Conservation (phyloP, 2,888 invertebrate species). For the Tubulanus polymorphus region DNA sequence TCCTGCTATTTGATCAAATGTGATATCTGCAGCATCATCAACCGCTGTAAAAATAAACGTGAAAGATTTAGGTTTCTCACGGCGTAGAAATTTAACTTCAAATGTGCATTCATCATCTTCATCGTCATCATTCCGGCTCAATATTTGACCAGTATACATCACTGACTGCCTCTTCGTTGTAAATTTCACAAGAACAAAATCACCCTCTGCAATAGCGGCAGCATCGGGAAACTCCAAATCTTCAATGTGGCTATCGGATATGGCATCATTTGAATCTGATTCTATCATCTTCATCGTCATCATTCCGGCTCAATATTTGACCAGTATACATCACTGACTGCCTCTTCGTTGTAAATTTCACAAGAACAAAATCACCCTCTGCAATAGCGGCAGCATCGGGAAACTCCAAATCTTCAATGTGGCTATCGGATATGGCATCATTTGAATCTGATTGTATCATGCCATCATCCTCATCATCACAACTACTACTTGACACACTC, state of each 20-base stretch:
- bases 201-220: background rate
- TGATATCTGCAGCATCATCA: constrained; percentile 1
- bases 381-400: background rate
- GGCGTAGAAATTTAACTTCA: constrained; percentile 2
- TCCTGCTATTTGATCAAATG: background rate
- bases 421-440: too few species aligned
- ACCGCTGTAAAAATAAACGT: background rate
- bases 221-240: background rate
- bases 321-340: background rate
- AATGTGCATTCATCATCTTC: background rate
- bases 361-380: background rate
- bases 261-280: background rate
- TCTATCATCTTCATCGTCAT: background rate
- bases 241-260: too few species aligned
- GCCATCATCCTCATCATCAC: background rate
- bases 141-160: background rate
- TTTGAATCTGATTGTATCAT: background rate
- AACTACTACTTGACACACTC: too few species aligned
- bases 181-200: constrained; percentile 2
- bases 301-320: background rate
- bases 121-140: background rate
- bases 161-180: background rate
- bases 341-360: background rate
- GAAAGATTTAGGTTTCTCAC: constrained; percentile 2
- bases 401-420: background rate